Percentiles rank a stretch among this genome's conserved stretches.
phyloP scores from a whole-genome alignment of 2,113 vertebrate genomes.

The western clawed frog (Xenopus tropicalis) region UCB_Xtro_10.0 CM004451.2:71452501-71453000 shows the following conservation, averaged over 20 bases:
- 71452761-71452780: slow-evolving; percentile 99
- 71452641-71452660: slow-evolving; percentile 76
- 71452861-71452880: slow-evolving; percentile 99
- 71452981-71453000: slow-evolving; percentile 81
- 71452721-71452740: slow-evolving; percentile 79
- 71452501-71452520: slow-evolving; percentile 27
- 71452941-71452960: slow-evolving; percentile 79
- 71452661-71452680: slow-evolving; percentile 79
- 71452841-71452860: slow-evolving; percentile 99
- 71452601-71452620: slow-evolving; percentile 74
- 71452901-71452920: slow-evolving; percentile 86
- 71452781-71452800: slow-evolving; percentile 99
- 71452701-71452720: slow-evolving; percentile 87
- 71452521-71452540: slow-evolving; percentile 50
- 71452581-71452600: slow-evolving; percentile 57
- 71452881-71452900: slow-evolving; percentile 99
- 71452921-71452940: slow-evolving; percentile 92
- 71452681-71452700: slow-evolving; percentile 89
- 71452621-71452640: slow-evolving; percentile 80
- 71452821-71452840: slow-evolving; percentile 99
- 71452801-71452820: slow-evolving; percentile 99
- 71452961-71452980: slow-evolving; percentile 94
- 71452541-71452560: slow-evolving; percentile 55
- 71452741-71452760: slow-evolving; percentile 90
- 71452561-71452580: slow-evolving; percentile 55